These are phyloP conservation scores for Yponomeuta cagnagella DNA, from an alignment of 2,888 invertebrate genomes.

Conservation along the genomic window DNA sequence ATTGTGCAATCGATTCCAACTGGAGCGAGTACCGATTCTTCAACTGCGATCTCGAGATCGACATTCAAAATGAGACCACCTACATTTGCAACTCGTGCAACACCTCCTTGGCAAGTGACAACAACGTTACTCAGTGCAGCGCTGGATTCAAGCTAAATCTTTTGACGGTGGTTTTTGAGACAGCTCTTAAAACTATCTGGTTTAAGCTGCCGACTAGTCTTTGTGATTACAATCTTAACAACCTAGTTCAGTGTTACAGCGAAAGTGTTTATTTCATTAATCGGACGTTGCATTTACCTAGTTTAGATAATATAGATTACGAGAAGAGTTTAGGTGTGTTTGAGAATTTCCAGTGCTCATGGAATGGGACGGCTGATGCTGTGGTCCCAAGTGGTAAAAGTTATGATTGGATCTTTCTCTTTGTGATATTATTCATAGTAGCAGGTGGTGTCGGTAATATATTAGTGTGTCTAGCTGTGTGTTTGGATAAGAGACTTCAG, in stretches of 20 bases:
- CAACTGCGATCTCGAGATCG: conserved; percentile 53
- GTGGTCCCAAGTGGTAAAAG: conserved; percentile 1
- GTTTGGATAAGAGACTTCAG: conserved; percentile 91
- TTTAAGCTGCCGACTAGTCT: conserved; percentile 44
- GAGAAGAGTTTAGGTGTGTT: conserved; percentile 27
- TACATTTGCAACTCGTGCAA: conserved; percentile 51
- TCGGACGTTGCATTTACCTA: conserved; percentile 51
- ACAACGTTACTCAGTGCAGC: conserved; percentile 55
- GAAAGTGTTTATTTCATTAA: conserved; percentile 33
- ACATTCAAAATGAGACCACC: conserved; percentile 65
- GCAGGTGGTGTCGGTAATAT: conserved; percentile 94
- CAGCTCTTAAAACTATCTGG: conserved; percentile 60
- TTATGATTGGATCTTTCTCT: conserved; percentile 89
- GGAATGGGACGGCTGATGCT: conserved; percentile 41
- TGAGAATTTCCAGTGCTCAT: conserved; percentile 57
- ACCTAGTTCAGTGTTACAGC: conserved; percentile 49
- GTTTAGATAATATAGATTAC: conserved; percentile 25
- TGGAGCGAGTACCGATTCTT: conserved; percentile 16
- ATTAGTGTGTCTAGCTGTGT: conserved; percentile 94
- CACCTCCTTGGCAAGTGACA: conserved; percentile 38
- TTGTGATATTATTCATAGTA: conserved; percentile 89
- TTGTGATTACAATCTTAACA: conserved; percentile 46
- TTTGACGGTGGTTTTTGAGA: conserved; percentile 54
- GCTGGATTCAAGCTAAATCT: conserved; percentile 61
- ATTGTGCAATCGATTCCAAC: conserved; percentile 37